Base-by-base conservation (phyloP, 1,140 invertebrate genomes). In the Nymphalis io region DNA sequence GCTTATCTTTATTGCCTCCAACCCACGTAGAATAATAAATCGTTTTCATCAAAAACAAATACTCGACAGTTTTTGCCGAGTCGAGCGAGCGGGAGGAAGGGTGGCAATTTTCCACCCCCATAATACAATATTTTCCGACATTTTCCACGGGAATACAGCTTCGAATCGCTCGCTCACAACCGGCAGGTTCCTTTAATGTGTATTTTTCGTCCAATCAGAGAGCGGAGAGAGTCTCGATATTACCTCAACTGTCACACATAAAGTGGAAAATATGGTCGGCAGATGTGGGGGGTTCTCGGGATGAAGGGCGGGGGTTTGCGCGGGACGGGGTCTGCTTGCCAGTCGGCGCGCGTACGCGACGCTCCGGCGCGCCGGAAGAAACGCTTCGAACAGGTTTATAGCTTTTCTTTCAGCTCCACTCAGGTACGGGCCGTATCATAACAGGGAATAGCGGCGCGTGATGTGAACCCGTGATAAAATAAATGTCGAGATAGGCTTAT, bases 211-310 rank as follows among this genome's bases (percentile, higher is more conserved):
- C 92, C 92, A 92, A 92, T 92, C 90, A 92, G 88, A 89, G 88
- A 88, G 81, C 88, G 89, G 90, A 84, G 83, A 88, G 87, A 90
- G 84, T 90, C 90, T 91, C 90, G 91, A 92, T 92, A 92, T 92
- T 92, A 92, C 92, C 90, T 92, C 92, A 92, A 92, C 92, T 92
- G 92, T 92, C 92, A 92, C 92, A 92, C 90, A 92, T 92, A 92
- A 92, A 92, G 92, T 92, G 92, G 90, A 92, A 92, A 92, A 92
- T 92, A 92, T 92, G 91, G 91, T 92, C 90, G 88, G 87, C 87
- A 90, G 92, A 91, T 92, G 89, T 88, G 81, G 84, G 82, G 84
- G 83, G 79, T 65, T 64, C 46, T 63, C 60, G 64, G 76, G 72
- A 63, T 75, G 66, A 68, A 69, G 68, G 68, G 75, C 68, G 64